Conservation (phyloP, 30 jellyfish, hydroid and myxozoan genomes). For the Clytia hemisphaerica region DNA sequence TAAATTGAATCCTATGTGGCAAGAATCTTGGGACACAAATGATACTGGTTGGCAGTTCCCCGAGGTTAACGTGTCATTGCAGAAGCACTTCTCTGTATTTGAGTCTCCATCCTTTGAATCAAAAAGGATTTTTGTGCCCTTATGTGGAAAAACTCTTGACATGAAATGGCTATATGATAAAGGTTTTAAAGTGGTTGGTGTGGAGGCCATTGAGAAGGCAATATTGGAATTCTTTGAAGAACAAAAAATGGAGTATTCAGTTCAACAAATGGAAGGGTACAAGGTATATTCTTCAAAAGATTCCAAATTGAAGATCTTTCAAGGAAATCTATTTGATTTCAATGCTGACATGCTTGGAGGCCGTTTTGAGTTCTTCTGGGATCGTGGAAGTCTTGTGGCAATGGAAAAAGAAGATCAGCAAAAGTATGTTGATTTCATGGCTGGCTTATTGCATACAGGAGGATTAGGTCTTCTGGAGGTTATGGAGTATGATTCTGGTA, state of each 20-base stretch:
- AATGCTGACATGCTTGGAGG: conserved; percentile 26
- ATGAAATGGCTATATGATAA: conserved; percentile 52
- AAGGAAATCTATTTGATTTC: conserved; percentile 14
- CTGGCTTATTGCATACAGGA: neutral
- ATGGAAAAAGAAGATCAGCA: conserved; percentile 41
- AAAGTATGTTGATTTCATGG: conserved; percentile 1
- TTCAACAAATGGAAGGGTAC: conserved; percentile 11
- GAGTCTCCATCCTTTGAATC: too few species aligned
- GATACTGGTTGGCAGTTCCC: conserved; percentile 3
- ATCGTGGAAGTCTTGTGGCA: conserved; percentile 34
- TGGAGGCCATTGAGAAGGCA: conserved; percentile 53
- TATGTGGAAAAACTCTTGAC: conserved; percentile 68
- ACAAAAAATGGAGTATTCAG: conserved; percentile 31
- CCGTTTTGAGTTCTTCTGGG: conserved; percentile 15
- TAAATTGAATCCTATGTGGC: conserved; percentile 3
- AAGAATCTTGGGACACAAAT: conserved; percentile 6
- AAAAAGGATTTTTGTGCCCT: conserved; percentile 49
- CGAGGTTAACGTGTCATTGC: conserved; percentile 8
- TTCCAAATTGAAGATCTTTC: conserved; percentile 3
- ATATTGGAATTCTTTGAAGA: conserved; percentile 41
- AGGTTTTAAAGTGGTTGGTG: conserved; percentile 75
- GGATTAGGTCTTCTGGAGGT: conserved; percentile 1
- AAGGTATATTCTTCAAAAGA: neutral
- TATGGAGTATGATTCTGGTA: conserved; percentile 23
- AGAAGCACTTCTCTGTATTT: neutral